Base-by-base conservation (phyloP, 2,113 vertebrate species). In the Alligator sinensis region DNA sequence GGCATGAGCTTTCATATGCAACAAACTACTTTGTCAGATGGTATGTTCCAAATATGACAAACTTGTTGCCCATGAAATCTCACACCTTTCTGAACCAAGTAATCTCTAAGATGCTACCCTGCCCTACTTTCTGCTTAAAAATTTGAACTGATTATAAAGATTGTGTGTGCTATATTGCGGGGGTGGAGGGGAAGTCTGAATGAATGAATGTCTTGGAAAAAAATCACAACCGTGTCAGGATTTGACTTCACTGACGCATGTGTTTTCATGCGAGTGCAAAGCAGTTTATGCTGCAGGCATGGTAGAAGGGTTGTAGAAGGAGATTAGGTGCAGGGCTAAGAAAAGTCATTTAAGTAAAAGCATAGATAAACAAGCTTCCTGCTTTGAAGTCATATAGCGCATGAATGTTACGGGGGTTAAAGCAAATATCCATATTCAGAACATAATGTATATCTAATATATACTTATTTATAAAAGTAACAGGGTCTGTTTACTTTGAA, bases 231-330 rank as follows among this genome's bases (percentile, higher is more conserved):
- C 28, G n/a, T 66, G 14, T 9, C 64, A 68, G 66, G 9, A 30
- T 18, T 18, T 68, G 66, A 68, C 64, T 30, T 68, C n/a, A 68
- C 30, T 30, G 64, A 68, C 17, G 30, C 30, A n/a, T 68, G 18
- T 30, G 28, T 68, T 68, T 68, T 68, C 7, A 16, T 16, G 21
- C 25, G 62, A 85, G 19, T 76, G 27, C 63, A 59, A 1, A 22
- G n/a, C 13, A 68, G 27, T 61, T 57, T 15, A 59, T 0, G 0
- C 4, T 83, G 7, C 14, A 61, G 38, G 22, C 90, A 5, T 59
- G 27, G 22, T 86, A 27, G 22, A 62, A 57, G 57, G 68, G 4
- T 17, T 80, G 22, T 61, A 12, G 90, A 47, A 25, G 66, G 77
- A 25, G 57, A 27, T 80, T 86, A 63, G 72, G 3, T 8, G 3